These are phyloP conservation scores for Sturmia bella DNA, from an alignment of 2,888 invertebrate species.

Conservation along the genomic window DNA sequence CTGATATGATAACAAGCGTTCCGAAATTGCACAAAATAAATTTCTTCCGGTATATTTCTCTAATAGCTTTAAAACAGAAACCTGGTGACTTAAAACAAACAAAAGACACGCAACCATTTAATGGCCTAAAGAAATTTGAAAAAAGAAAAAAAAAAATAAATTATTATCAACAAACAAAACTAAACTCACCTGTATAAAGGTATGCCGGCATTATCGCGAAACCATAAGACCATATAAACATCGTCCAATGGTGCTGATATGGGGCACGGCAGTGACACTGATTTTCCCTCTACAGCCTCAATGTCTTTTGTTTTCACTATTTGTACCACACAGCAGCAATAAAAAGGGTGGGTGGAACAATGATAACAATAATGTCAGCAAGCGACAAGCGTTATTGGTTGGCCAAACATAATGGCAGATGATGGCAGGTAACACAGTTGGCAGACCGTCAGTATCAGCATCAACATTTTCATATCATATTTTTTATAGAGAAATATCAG, in stretches of 20 bases:
- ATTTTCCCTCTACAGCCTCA: conserved; percentile 93
- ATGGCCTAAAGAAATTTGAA: background rate
- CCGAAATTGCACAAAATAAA: too few species aligned
- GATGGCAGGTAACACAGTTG: conserved; percentile 15
- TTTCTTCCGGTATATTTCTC: too few species aligned
- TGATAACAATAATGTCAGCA: conserved; percentile 10
- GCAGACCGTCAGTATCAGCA: conserved; percentile 21
- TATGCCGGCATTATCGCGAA: conserved; percentile 92
- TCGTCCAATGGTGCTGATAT: conserved; percentile 92
- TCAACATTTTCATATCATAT: conserved; percentile 39
- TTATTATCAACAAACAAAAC: conserved; percentile 40
- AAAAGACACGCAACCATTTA: background rate
- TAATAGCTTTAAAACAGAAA: too few species aligned
- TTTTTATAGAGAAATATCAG: conserved; percentile 51
- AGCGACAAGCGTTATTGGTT: background rate
- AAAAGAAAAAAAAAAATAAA: background rate
- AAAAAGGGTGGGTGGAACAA: background rate
- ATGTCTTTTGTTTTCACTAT: conserved; percentile 89
- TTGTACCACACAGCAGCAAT: background rate
- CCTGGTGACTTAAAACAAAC: too few species aligned
- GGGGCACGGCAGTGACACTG: conserved; percentile 93
- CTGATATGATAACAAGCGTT: too few species aligned
- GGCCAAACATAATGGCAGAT: background rate
- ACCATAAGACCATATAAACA: conserved; percentile 96
- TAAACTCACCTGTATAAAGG: conserved; percentile 87